These are phyloP conservation scores for honey bee (Apis mellifera) DNA, from an alignment of 1,140 invertebrate species.

Conservation along the genomic window DNA sequence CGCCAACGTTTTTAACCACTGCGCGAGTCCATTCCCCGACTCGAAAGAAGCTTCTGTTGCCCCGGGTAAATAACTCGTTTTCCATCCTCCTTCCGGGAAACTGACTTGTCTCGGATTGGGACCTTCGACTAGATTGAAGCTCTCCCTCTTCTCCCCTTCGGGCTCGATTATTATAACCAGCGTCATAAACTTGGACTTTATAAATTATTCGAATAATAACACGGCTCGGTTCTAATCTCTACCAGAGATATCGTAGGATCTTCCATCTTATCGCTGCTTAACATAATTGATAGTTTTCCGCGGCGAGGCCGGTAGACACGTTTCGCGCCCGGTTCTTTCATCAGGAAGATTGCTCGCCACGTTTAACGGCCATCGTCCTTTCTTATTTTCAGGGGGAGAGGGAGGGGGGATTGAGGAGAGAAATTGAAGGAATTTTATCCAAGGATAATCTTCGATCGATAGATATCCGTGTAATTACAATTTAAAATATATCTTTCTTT, in stretches of 20 bases:
- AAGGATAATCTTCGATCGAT: no score
- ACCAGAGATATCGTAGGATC: slow-evolving; percentile 4
- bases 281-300: slow-evolving; percentile 33
- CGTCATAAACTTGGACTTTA: not conserved
- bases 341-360: not conserved
- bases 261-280: not conserved
- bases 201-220: slow-evolving; percentile 41
- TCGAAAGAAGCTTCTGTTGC: not conserved
- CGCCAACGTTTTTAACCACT: not conserved
- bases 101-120: no score
- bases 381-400: not conserved
- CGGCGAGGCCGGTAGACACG: not conserved
- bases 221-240: slow-evolving; percentile 6
- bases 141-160: not conserved
- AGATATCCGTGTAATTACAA: not conserved
- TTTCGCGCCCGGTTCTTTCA: slow-evolving; percentile 2
- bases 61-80: slow-evolving; percentile 17
- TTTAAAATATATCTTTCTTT: not conserved
- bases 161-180: not conserved
- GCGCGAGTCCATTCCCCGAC: not conserved
- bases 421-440: not conserved
- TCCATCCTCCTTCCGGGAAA: slow-evolving; percentile 27
- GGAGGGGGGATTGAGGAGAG: not conserved
- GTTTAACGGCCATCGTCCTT: not conserved
- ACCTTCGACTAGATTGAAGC: slow-evolving; percentile 4